Evolutionary conservation across 2,113 vertebrate species (phyloP), one percentile per base, ranked within the genome.

Genomic region (Odocoileus virginianus): DNA sequence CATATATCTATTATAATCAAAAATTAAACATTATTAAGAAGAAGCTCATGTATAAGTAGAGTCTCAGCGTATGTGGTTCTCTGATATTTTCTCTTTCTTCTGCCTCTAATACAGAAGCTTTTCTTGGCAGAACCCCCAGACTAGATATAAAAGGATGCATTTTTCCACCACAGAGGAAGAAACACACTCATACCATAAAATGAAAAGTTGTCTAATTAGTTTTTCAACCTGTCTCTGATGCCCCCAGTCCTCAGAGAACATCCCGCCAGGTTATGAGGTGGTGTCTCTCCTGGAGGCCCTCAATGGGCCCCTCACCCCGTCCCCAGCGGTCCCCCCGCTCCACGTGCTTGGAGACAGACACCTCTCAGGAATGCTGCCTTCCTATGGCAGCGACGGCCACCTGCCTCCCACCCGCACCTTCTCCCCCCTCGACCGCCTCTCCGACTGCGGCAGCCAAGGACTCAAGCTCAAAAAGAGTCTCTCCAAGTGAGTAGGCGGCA

Each of bases 261-360:
- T 99, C 91, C 99, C 99, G 7, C 99, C 99, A 0, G 99, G 99
- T 1, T 99, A 99, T 0, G 99, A 99, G 98, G 99, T 99, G 12
- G 99, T 99, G 67, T 99, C 99, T 0, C 99, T 99, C 43, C 99
- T 99, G 98, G 99, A 99, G 97, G 99, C 99, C 2, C 98, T 99
- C 97, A 99, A 99, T 0, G 99, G 99, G 33, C 99, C 99, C 0
- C 99, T 99, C 89, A 99, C 98, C 7, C 99, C 99, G 0, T 99
- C 99, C 0, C 99, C 99, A 0, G 99, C 99, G 0, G 96, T 98
- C 3, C 99, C 99, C 74, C 99, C 99, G 0, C 98, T 99, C 45
- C 99, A 99, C 0, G 98, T 95, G 0, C 98, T 99, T n/a, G 98
- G 99, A 88, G 99, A 98, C 45, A 99, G 99, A 96, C 99, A 99